These are phyloP conservation scores for Hypena proboscidalis DNA, from an alignment of 2,888 invertebrate genomes.

Conservation along the genomic window DNA sequence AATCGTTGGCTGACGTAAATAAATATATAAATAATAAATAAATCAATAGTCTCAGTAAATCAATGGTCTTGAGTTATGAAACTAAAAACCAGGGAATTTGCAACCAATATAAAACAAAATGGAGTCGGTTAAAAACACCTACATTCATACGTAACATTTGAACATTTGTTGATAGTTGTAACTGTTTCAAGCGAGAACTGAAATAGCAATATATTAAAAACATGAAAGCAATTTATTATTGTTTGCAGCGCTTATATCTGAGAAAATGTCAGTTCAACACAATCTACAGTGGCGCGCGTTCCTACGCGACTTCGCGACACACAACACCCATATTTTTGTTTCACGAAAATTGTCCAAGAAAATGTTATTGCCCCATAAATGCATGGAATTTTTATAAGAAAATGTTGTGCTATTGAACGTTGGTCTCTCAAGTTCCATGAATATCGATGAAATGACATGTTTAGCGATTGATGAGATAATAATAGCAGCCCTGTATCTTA, in stretches of 20 bases:
- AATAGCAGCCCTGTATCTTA: too few relatives aligned
- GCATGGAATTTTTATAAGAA: constrained; percentile 38
- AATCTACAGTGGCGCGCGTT: constrained; percentile 29
- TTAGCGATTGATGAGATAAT: too few relatives aligned
- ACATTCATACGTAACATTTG: too few relatives aligned
- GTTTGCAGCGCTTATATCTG: constrained; percentile 28
- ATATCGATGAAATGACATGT: constrained; percentile 19
- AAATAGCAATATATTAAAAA: constrained; percentile 14
- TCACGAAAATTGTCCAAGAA: constrained; percentile 36
- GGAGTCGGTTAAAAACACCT: too few relatives aligned
- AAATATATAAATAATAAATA: too few relatives aligned
- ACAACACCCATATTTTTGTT: constrained; percentile 32
- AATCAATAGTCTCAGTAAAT: too few relatives aligned
- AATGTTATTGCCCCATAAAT: constrained; percentile 30
- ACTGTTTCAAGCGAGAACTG: not conserved
- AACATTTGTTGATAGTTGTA: not conserved
- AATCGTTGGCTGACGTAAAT: too few relatives aligned
- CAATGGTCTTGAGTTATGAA: too few relatives aligned
- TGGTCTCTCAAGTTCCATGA: constrained; percentile 14
- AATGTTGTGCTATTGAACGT: constrained; percentile 26
- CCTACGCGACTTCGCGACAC: constrained; percentile 15
- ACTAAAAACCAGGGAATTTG: too few relatives aligned
- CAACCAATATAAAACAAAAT: too few relatives aligned
- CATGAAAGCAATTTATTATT: constrained; percentile 18
- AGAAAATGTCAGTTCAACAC: constrained; percentile 25